phyloP scores from a whole-genome alignment of 2,888 invertebrate species.

The Prosapia bicincta region DNA sequence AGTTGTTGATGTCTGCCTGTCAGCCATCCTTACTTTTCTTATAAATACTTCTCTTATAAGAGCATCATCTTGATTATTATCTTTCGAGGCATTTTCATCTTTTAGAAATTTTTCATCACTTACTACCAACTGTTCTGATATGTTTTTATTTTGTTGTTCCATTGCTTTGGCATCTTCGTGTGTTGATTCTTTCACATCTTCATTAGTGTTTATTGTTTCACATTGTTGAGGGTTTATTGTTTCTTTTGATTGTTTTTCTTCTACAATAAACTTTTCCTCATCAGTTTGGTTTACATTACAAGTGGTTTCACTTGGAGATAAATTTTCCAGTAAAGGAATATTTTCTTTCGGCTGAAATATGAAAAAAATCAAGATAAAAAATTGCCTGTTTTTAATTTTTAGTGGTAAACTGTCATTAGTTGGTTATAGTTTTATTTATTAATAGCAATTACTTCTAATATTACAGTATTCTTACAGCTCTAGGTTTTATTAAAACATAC shows the following conservation, averaged over 20 bases:
- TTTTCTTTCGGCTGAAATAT: background rate
- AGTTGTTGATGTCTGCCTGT: slow-evolving; percentile 41
- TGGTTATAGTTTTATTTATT: too few species aligned
- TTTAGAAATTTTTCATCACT: background rate
- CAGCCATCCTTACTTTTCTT: slow-evolving; percentile 7
- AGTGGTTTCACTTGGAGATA: background rate
- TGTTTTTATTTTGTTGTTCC: background rate
- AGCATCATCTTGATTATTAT: background rate
- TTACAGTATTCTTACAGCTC: too few species aligned
- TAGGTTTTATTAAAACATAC: too few species aligned
- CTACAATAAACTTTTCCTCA: background rate
- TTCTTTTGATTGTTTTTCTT: background rate
- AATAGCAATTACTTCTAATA: too few species aligned
- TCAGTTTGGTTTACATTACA: background rate
- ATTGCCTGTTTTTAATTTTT: too few species aligned
- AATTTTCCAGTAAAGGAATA: background rate
- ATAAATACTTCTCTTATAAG: background rate
- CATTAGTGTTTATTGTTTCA: background rate
- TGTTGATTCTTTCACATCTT: background rate
- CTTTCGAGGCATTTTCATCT: too few species aligned
- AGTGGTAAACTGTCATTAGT: too few species aligned
- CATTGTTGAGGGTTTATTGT: background rate
- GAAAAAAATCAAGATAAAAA: too few species aligned
- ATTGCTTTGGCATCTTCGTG: background rate
- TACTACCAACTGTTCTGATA: background rate